phyloP scores from a whole-genome alignment of 2,888 invertebrate genomes.

The Drosophila ochracea region DNA sequence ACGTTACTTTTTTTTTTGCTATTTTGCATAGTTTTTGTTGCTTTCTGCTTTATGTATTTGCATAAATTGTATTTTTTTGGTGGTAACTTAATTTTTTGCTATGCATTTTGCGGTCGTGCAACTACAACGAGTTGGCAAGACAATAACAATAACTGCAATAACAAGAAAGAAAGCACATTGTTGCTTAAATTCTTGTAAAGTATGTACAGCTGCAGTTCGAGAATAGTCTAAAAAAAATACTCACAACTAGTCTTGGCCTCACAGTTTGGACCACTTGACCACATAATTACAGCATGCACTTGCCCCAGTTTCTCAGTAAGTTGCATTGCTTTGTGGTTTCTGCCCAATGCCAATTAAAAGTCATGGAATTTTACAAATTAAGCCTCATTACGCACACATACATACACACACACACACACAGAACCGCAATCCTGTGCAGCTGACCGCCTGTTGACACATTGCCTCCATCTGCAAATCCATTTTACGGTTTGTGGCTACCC shows the following conservation, averaged over 20 bases:
- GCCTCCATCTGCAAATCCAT: constrained; percentile 65
- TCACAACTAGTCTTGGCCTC: constrained; percentile 35
- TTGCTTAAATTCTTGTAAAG: constrained; percentile 36
- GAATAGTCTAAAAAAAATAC: constrained; percentile 17
- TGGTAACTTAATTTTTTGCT: constrained; percentile 58
- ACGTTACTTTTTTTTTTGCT: constrained; percentile 53
- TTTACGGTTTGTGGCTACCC: constrained; percentile 67
- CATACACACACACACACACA: constrained; percentile 28
- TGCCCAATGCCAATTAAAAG: constrained; percentile 74
- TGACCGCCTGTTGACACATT: constrained; percentile 70
- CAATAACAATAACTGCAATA: constrained; percentile 47
- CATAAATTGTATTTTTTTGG: constrained; percentile 30
- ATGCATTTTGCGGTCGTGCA: constrained; percentile 58
- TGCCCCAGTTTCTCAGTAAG: constrained; percentile 47
- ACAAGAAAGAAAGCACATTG: constrained; percentile 2
- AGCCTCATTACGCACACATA: constrained; percentile 66
- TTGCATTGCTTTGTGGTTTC: constrained; percentile 64
- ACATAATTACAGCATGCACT: constrained; percentile 75
- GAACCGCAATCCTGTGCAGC: constrained; percentile 68
- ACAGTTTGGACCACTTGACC: constrained; percentile 59
- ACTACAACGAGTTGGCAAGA: constrained; percentile 60
- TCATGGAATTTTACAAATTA: constrained; percentile 76
- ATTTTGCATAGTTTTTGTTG: constrained; percentile 33
- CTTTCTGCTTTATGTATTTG: constrained; percentile 24
- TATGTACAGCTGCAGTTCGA: constrained; percentile 18